Base-by-base conservation (phyloP, 2,797 vertebrate genomes). In the Tangara arthus region DNA sequence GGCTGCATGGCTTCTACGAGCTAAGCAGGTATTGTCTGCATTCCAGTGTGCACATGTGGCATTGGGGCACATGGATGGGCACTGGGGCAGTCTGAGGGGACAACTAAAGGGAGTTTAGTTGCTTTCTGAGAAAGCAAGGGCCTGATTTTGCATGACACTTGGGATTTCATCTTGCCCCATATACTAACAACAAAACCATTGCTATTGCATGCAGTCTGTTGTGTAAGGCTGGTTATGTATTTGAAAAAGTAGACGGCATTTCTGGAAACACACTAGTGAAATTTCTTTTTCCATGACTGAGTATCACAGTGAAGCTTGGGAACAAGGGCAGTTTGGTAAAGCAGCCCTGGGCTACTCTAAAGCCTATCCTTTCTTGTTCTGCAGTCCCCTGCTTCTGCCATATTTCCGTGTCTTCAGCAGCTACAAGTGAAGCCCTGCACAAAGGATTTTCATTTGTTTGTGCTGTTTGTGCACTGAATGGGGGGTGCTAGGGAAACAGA, bases 11-110 rank as follows among this genome's bases (percentile, higher is more conserved):
- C 44, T 60, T 56, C 55, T 23, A 7, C 41, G 39, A 23, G 27
- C 63, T 49, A 9, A 35, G 70, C 52, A 39, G 47, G 23, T 10
- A 0, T 9, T 56, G 39, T n/a, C 55, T 35, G 55, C 18, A 10
- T 70, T 88, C 49, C 14, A 2, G 15, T 7, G 34, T 0, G 0
- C 65, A 12, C 1, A 0, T 6, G 22, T 72, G n/a, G 8, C 49
- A 8, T 7, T 44, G 20, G 49, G 60, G 56, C 26, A 20, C 15
- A 3, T 0, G 3, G 39, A 19, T 65, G 60, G 50, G 39, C 22
- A 20, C 44, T 0, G 1, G 53, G 39, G 8, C 32, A 9, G 34
- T 60, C 47, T 13, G 49, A 69, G 64, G 23, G 57, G 12, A 23
- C 69, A 84, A 3, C 69, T 28, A 28, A 53, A 4, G 16, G 52